phyloP scores from a whole-genome alignment of 2,113 vertebrate species.

The Tonatia bakeri region DNA sequence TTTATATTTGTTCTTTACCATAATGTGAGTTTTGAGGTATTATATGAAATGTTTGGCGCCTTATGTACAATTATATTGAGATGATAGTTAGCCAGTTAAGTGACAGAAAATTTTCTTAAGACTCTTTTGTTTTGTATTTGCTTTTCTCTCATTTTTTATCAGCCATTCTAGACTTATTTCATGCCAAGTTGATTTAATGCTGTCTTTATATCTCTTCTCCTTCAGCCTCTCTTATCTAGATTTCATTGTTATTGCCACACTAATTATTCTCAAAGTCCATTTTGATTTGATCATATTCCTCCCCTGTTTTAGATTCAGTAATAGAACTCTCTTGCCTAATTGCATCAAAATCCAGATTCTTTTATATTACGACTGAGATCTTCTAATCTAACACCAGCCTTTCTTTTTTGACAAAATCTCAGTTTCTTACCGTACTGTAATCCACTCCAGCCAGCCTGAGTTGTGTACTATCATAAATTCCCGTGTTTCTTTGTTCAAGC shows the following conservation, averaged over 20 bases:
- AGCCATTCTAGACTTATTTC: background rate
- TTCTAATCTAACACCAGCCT: background rate
- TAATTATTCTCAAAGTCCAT: background rate
- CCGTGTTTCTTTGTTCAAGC: background rate
- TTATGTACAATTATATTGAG: background rate
- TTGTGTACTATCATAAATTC: background rate
- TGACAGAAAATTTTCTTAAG: background rate
- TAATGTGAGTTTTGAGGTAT: background rate
- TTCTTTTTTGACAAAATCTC: background rate
- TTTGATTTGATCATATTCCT: background rate
- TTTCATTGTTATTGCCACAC: background rate
- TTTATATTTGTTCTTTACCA: background rate
- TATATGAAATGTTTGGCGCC: background rate
- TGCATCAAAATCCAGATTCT: background rate
- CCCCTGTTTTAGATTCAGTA: background rate
- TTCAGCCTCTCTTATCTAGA: background rate
- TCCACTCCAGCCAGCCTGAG: background rate
- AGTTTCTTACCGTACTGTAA: background rate
- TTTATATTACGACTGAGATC: background rate
- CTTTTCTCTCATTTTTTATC: background rate
- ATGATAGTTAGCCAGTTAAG: background rate
- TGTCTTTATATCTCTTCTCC: background rate
- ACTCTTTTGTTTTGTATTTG: background rate
- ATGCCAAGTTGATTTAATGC: background rate
- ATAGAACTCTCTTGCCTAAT: background rate